phyloP scores from a whole-genome alignment of 1,140 invertebrate species.

The Apis mellifera region DNA sequence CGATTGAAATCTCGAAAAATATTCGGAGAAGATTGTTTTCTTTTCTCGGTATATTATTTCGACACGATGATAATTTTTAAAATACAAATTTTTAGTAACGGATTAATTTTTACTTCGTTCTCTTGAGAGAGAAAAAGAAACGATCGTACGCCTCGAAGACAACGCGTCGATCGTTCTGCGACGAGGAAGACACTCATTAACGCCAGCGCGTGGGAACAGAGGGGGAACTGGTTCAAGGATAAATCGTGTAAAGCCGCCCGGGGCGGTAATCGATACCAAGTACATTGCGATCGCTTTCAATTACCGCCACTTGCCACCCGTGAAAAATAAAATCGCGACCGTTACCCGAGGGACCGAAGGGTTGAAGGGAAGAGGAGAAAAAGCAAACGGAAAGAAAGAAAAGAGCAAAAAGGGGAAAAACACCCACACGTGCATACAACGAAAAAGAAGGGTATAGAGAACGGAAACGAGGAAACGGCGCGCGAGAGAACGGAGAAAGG shows the following conservation, averaged over 20 bases:
- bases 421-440: not conserved
- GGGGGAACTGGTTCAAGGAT: constrained; percentile 45
- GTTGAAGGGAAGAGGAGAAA: accelerated
- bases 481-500: constrained; percentile 10
- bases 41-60: not conserved
- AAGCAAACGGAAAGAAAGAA: not conserved
- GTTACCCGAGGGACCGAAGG: not conserved
- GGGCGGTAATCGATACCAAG: constrained; percentile 37
- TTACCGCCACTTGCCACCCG: constrained; percentile 10
- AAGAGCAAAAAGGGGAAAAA: not conserved
- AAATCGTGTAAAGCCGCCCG: constrained; percentile 31
- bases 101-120: no score
- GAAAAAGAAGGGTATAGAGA: not conserved
- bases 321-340: constrained; percentile 21
- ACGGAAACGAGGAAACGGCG: not conserved
- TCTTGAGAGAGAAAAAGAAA: no score
- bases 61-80: not conserved
- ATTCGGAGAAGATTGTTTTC: not conserved
- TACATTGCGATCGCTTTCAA: constrained; percentile 31
- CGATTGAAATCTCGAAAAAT: not conserved
- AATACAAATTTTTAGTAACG: no score
- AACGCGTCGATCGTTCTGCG: constrained; percentile 1
- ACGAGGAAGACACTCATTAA: constrained; percentile 19
- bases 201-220: constrained; percentile 18
- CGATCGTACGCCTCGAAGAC: not conserved